Percentiles rank a stretch among this genome's conserved stretches.
These are phyloP conservation scores for Rallus limicola DNA, from an alignment of 2,113 vertebrate genomes.

Conservation along the genomic window DNA sequence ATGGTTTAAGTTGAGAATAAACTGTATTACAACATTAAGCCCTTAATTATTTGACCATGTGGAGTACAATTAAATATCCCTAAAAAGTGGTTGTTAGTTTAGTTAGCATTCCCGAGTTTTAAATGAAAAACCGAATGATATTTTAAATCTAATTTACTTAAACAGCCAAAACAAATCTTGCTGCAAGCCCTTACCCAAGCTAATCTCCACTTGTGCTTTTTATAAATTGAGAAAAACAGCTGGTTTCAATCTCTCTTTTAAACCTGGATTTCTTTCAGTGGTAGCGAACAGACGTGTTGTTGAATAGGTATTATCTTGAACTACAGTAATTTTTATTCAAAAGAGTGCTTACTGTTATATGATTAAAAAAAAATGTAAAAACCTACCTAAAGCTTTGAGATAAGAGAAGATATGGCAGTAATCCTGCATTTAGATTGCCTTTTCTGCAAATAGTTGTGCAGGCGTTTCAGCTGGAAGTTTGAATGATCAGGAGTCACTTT, in stretches of 20 bases:
- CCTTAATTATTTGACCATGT: constrained; percentile 69
- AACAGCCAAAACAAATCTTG: neutral
- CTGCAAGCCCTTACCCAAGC: neutral
- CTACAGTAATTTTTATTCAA: neutral
- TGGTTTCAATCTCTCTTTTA: constrained; percentile 14
- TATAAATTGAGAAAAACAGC: neutral
- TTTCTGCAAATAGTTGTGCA: neutral
- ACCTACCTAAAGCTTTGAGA: neutral
- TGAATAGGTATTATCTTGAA: neutral
- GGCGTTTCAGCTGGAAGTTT: neutral
- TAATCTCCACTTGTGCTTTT: constrained; percentile 9
- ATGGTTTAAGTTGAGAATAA: constrained; percentile 57
- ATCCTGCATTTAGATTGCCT: neutral
- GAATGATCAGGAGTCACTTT: neutral
- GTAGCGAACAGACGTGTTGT: neutral
- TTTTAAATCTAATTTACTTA: constrained; percentile 33
- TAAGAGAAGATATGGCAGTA: neutral
- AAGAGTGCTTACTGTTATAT: neutral
- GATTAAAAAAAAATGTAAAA: neutral
- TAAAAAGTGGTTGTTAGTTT: constrained; percentile 37
- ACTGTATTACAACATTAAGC: constrained; percentile 41
- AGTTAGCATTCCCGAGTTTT: constrained; percentile 30
- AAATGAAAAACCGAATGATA: constrained; percentile 50
- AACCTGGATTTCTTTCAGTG: neutral
- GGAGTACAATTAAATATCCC: constrained; percentile 38